A percentile compares a stretch with the other conserved stretches of the same genome.
Conservation (phyloP, 37 sponge, comb jelly and placozoan species). For the Cladorhizidae sp. region DNA sequence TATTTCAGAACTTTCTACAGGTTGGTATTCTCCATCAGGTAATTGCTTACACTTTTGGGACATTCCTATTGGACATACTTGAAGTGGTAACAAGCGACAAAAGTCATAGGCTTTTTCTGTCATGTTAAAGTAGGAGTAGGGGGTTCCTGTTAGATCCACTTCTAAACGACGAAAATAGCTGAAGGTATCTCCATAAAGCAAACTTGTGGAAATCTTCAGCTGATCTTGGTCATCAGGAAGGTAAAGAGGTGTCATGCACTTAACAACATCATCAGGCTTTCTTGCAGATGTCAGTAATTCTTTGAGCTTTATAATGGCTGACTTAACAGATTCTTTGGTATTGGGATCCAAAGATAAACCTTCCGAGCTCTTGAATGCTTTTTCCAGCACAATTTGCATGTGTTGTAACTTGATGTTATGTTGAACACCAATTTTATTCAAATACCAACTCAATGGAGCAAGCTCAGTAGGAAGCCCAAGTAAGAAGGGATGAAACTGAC, state of each 20-base stretch:
- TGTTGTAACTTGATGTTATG: neutral
- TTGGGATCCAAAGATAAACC: constrained; percentile 7
- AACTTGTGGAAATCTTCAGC: constrained; percentile 2
- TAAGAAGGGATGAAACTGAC: constrained; percentile 37
- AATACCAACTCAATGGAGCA: neutral
- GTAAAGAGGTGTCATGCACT: constrained; percentile 14
- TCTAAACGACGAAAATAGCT: neutral
- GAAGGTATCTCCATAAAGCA: constrained; percentile 24
- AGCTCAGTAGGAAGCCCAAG: constrained; percentile 21
- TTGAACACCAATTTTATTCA: constrained; percentile 18
- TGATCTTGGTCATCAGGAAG: constrained; percentile 4
- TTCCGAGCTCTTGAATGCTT: constrained; percentile 1
- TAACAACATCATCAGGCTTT: neutral
- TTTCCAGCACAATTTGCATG: constrained; percentile 15
- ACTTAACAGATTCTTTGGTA: constrained; percentile 3
- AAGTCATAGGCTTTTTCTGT: neutral
- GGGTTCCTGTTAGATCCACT: neutral
- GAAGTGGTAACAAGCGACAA: constrained; percentile 15
- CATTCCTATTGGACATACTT: constrained; percentile 23
- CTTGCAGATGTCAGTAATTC: neutral
- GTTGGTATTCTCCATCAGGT: neutral
- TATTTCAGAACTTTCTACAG: neutral
- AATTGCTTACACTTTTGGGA: constrained; percentile 2
- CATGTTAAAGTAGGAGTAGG: neutral
- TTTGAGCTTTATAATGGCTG: neutral